Conservation (phyloP, 1,140 invertebrate genomes). For the Pseudomyrmex pallidus region DNA sequence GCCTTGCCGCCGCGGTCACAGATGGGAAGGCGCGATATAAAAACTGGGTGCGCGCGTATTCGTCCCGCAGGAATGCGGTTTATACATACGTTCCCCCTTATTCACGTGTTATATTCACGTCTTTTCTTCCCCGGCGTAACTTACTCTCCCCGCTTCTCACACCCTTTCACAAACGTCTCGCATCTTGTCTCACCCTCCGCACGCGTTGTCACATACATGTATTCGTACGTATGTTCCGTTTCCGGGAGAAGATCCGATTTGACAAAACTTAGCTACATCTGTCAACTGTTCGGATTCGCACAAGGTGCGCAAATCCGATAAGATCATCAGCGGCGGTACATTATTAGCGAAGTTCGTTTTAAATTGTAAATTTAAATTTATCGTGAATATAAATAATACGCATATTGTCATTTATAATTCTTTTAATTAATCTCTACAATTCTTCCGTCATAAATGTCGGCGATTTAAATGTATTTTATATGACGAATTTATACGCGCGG, state of each 20-base stretch:
- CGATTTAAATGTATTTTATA: no score
- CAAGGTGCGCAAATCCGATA: neutral
- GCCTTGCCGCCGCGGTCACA: slow-evolving; percentile 67
- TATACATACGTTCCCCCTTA: slow-evolving; percentile 64
- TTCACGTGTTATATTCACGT: slow-evolving; percentile 64
- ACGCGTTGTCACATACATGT: neutral
- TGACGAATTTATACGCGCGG: no score
- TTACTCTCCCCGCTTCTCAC: slow-evolving; percentile 5
- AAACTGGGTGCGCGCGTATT: slow-evolving; percentile 77
- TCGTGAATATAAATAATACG: neutral
- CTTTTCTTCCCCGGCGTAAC: slow-evolving; percentile 20
- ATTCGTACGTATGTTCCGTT: slow-evolving; percentile 35
- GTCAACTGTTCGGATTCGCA: neutral
- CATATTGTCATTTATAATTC: neutral
- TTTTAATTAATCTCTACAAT: neutral
- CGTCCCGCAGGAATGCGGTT: slow-evolving; percentile 70
- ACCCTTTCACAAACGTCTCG: neutral
- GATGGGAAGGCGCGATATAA: slow-evolving; percentile 76
- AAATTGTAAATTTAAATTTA: neutral
- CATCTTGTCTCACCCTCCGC: slow-evolving; percentile 11
- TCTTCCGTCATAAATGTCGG: neutral
- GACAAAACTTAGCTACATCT: neutral
- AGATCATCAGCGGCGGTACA: neutral
- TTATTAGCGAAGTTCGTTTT: neutral
- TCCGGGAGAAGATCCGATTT: slow-evolving; percentile 27